These are phyloP conservation scores for Aporrectodea caliginosa DNA, from an alignment of 1,140 invertebrate species.

Conservation along the genomic window DNA sequence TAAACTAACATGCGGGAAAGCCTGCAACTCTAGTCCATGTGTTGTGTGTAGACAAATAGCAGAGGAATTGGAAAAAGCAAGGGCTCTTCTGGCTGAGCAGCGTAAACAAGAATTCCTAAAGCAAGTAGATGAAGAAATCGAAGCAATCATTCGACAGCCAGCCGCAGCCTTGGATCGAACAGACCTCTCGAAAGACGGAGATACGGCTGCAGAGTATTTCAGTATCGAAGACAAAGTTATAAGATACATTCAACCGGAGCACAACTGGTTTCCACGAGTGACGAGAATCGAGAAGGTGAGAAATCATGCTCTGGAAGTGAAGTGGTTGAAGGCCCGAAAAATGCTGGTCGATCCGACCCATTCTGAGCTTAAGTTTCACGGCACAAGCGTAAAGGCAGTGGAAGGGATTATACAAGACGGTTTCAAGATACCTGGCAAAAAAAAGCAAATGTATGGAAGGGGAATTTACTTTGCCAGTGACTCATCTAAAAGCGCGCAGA, in stretches of 20 bases:
- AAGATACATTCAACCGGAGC: conserved; percentile 10
- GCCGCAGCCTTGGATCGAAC: background rate
- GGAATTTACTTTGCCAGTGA: conserved; percentile 20
- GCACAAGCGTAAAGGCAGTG: background rate
- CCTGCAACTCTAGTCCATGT: background rate
- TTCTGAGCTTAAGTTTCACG: conserved; percentile 8
- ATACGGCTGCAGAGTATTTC: conserved; percentile 10
- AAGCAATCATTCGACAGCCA: background rate
- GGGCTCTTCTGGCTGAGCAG: background rate
- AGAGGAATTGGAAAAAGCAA: background rate
- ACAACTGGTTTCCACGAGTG: conserved; percentile 13
- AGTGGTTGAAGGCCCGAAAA: background rate
- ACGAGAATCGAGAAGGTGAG: conserved; percentile 6
- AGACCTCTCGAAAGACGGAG: conserved; percentile 1
- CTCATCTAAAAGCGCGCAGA: conserved; percentile 16
- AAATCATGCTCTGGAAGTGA: background rate
- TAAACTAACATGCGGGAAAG: background rate
- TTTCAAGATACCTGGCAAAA: background rate
- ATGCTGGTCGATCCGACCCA: conserved; percentile 7
- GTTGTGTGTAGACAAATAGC: background rate
- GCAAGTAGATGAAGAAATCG: background rate
- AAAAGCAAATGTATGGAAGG: conserved; percentile 12
- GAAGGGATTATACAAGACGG: background rate
- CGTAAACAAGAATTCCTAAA: background rate
- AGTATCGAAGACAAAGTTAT: background rate